Percentiles rank a stretch among this genome's conserved stretches.
phyloP scores from a whole-genome alignment of 2,888 invertebrate species.

The Prosapia bicincta region DNA sequence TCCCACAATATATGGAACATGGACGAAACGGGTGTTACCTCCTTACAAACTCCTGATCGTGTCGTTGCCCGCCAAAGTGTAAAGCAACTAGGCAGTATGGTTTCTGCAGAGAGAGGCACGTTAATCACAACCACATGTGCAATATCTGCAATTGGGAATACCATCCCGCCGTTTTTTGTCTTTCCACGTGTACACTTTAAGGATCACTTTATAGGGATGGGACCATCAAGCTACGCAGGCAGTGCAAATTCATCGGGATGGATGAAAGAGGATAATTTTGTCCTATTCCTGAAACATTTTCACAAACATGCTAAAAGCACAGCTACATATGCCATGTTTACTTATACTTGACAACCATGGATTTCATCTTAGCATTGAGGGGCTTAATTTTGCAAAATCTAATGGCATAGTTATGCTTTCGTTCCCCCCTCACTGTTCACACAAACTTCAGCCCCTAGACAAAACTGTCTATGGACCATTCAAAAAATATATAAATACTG shows the following conservation, averaged over 20 bases:
- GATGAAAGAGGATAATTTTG: no score
- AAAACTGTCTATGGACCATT: no score
- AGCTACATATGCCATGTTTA: no score
- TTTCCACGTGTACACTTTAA: constrained; percentile 38
- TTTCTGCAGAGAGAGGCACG: background rate
- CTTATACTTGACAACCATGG: constrained; percentile 30
- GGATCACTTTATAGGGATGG: constrained; percentile 40
- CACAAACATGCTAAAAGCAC: no score
- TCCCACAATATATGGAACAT: constrained; percentile 8
- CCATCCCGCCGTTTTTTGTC: constrained; percentile 39
- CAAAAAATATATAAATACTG: constrained; percentile 17
- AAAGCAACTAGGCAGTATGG: background rate
- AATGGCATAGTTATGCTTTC: no score
- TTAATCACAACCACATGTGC: no score
- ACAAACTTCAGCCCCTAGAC: constrained; percentile 3
- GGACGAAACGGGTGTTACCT: background rate
- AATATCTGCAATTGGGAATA: no score
- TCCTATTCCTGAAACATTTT: no score
- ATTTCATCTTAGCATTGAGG: no score
- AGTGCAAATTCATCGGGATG: constrained; percentile 39
- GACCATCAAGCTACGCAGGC: constrained; percentile 40
- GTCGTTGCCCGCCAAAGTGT: background rate
- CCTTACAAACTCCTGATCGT: background rate
- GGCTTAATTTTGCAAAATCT: no score
- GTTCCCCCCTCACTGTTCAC: no score